Evolutionary conservation across 2,888 invertebrate species (phyloP).

Genomic region (Macrophya alboannulata): DNA sequence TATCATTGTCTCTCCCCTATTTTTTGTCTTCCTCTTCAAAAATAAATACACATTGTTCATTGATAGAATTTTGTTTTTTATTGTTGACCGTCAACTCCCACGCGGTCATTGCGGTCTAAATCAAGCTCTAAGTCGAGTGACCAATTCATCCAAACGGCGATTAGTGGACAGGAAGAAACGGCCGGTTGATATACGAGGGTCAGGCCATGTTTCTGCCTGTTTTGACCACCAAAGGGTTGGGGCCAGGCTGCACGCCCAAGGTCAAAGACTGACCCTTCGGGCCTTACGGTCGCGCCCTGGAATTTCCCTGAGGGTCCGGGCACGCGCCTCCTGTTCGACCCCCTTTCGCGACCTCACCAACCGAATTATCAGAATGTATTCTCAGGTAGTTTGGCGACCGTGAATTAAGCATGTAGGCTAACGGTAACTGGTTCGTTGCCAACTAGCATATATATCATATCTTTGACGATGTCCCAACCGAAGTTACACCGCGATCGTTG

Average conservation of each 20-base stretch:
- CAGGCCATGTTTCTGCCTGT: conserved; percentile 80
- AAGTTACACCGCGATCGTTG: conserved; percentile 11
- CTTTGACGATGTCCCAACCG: neutral
- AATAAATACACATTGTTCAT: neutral
- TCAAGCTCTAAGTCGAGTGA: conserved; percentile 40
- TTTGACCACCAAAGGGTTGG: conserved; percentile 79
- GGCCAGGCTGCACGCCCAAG: conserved; percentile 77
- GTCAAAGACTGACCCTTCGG: conserved; percentile 74
- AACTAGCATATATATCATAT: neutral
- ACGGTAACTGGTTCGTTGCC: conserved; percentile 52
- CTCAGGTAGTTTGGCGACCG: conserved; percentile 52
- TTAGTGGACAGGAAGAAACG: conserved; percentile 47
- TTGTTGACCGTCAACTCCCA: conserved; percentile 7
- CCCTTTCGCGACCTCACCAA: conserved; percentile 65
- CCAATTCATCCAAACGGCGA: conserved; percentile 51
- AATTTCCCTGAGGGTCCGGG: conserved; percentile 65
- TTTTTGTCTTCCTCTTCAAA: neutral
- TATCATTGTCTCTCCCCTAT: too few relatives aligned
- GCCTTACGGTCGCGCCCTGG: conserved; percentile 72
- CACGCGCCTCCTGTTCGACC: conserved; percentile 66
- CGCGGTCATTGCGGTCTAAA: conserved; percentile 25
- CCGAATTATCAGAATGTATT: conserved; percentile 71
- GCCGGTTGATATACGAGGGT: conserved; percentile 76
- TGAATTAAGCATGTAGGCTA: conserved; percentile 48
- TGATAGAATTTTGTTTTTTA: neutral